Evolutionary conservation across 2,113 vertebrate species (phyloP), one percentile per base, ranked within the genome.

Genomic region (Microtus pennsylvanicus): DNA sequence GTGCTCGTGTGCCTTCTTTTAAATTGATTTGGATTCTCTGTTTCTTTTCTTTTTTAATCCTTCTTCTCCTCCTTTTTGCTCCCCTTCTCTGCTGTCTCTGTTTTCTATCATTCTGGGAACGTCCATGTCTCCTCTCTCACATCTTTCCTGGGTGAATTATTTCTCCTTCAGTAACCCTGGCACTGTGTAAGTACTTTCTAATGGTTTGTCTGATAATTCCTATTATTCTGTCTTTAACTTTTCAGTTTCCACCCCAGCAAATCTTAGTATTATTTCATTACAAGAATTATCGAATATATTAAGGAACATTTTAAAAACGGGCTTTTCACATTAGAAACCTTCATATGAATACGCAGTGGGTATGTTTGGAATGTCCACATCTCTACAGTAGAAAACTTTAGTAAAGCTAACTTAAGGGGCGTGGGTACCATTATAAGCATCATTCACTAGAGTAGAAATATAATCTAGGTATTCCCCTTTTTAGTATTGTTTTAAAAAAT

Each of bases 161-260:
- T 38, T 65, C 4, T 96, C 55, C 97, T 65, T 87, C 93, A 97
- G 97, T 97, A 98, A 97, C 85, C 97, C 97, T 93, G 96, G 93
- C 26, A 81, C 96, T 50, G 52, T 96, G 98, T 93, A 87, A 90
- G 88, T 98, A 98, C 61, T 96, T 98, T 86, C 94, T 98, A 98
- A 92, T 97, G 50, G 5, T 95, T 96, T 42, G 35, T 92, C 96
- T 95, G 77, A 10, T 85, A 58, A 63, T 97, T 96, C 95, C 33
- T 76, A 69, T 91, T 65, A 65, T 81, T 90, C 88, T 21, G 10
- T 97, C 72, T 96, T 72, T 82, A 61, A 95, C 86, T 80, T 97
- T 89, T 91, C 13, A 94, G 45, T 28, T 91, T 77, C 42, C 38
- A 93, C 45, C 70, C 13, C 92, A 93, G 7, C 19, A 93, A 22